Evolutionary conservation across 2,113 vertebrate genomes (phyloP).

Genomic region (Osmerus eperlanus): DNA sequence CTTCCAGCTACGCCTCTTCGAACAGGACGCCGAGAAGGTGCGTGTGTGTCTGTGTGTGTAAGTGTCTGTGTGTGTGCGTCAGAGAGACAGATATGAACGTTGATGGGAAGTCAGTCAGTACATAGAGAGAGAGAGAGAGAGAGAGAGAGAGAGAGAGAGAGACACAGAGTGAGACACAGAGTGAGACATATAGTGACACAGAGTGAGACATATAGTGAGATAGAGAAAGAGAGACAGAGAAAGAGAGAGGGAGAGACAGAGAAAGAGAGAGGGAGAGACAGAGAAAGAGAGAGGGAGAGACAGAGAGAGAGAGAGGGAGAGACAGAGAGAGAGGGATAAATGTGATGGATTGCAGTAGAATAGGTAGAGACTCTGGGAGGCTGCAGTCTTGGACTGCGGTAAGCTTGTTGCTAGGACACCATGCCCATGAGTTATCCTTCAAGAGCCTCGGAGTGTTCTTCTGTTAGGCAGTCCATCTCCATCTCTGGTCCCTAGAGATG

Average conservation of each 20-base stretch:
- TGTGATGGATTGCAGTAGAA: background rate
- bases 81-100: no score
- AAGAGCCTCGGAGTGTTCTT: background rate
- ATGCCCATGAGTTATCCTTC: background rate
- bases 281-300: no score
- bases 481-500: background rate
- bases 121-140: no score
- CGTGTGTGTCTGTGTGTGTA: background rate
- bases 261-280: no score
- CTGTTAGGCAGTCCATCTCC: background rate
- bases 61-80: background rate
- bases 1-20: slow-evolving; percentile 96
- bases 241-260: no score
- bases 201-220: no score
- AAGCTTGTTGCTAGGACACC: slow-evolving; percentile 47
- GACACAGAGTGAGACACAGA: no score
- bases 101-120: no score
- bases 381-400: slow-evolving; percentile 1
- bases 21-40: slow-evolving; percentile 99
- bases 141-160: no score
- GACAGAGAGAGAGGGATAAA: background rate
- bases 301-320: no score
- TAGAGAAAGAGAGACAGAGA: no score
- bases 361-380: background rate
- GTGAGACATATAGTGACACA: no score